Base-by-base conservation (phyloP, 2,888 invertebrate species). In the Protophormia terraenovae region DNA sequence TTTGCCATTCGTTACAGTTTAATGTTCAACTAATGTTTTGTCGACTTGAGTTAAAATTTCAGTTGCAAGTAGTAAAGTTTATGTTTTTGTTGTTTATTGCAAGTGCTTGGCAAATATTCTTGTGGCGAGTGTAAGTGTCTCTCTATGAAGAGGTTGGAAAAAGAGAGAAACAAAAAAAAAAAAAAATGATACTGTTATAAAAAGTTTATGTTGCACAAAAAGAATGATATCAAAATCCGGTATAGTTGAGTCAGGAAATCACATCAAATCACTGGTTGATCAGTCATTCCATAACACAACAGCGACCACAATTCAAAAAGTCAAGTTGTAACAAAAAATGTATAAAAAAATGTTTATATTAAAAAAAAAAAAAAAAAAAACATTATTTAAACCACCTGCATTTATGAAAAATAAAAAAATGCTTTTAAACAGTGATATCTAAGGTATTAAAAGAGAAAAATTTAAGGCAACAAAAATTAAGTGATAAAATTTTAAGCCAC, bases 171-270 rank as follows among this genome's bases (percentile, higher is more conserved):
- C 35, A 7, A 60, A 27, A 5, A 50, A 5, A 19, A 27, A 7
- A 66, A 58, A 58, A 58, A 78, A 29, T 71, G 64, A 38, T 76
- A 76, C 84, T 76, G 79, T 79, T 84, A 80, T 58, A 84, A 19
- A 10, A 16, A 45, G 45, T 67, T 41, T 50, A 78, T 83, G 58
- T 62, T 32, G 27, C 4, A 38, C n/a, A 55, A 58, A 73, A 64
- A 78, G 82, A 85, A 85, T 85, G 85, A 85, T 85, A 85, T 82
- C 78, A 85, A 82, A 83, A 85, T 85, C 85, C 85, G 85, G 85
- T 85, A 85, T 85, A 75, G 85, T 79, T 85, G 85, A 88, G 89
- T 89, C 89, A 90, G 90, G 90, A 91, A 91, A 90, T 91, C 90
- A 90, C 89, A 89, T 89, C 89, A 89, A 88, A 89, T 89, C 89